Evolutionary conservation across 2,113 vertebrate genomes (phyloP), one percentile per base, ranked within the genome.

Genomic region (Aythya baeri): DNA sequence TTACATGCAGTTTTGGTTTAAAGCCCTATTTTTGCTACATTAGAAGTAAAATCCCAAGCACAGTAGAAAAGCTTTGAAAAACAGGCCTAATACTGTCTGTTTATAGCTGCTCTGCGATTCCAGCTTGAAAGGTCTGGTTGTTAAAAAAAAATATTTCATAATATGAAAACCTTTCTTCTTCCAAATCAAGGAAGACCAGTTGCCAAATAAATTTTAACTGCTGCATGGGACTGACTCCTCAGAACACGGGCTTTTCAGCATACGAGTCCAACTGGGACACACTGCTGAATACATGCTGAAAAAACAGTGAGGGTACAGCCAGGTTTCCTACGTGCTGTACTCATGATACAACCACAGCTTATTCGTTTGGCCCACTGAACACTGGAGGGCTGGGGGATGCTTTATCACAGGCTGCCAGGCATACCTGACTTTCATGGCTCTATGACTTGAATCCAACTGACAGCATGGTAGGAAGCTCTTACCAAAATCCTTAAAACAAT

Each of bases 291-390:
- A 67, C 13, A 26, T 0, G 44, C n/a, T 22, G 49, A 86, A 72
- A 38, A 46, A 85, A 85, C 9, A 85, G 61, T 5, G 4, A 41
- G 36, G 13, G 13, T 36, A 29, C 62, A 79, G 49, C 54, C 5
- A 20, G 25, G 25, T 38, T 13, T 68, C 23, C 20, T 20, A 16
- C 0, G 1, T 0, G 3, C 43, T 25, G 8, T 41, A 31, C 11
- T 65, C 0, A 1, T 18, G 21, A 67, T 13, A 49, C 31, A 74
- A 83, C 46, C 15, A 29, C 1, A 63, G 29, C 7, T 46, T 52
- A 41, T 9, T 46, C 41, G 50, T 50, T 34, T 25, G 4, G 12
- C 10, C 17, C 32, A 46, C 38, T 65, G 34, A 72, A 77, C 67
- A 34, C 49, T 3, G 67, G 32, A 29, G 6, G 6, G 13, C 16